Conservation (phyloP, 1,140 invertebrate genomes). For the Drosophila sproati region DNA sequence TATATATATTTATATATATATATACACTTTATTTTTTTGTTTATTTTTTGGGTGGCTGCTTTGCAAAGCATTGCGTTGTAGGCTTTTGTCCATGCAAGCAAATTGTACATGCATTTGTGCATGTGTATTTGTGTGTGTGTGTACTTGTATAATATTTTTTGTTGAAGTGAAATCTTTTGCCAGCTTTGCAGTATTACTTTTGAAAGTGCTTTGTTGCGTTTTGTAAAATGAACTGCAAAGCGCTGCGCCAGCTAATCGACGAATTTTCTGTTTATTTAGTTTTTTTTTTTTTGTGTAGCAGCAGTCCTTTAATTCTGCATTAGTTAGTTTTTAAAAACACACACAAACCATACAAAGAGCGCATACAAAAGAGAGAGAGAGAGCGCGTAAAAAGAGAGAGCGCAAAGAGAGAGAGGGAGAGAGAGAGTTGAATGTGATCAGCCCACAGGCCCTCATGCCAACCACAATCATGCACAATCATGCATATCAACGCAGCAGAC, state of each 20-base stretch:
- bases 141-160: background rate
- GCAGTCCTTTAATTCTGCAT: background rate
- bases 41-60: constrained; percentile 16
- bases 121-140: background rate
- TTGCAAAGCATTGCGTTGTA: constrained; percentile 44
- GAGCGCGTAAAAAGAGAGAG: background rate
- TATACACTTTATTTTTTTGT: constrained; percentile 11
- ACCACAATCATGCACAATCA: no score
- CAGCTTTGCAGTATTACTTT: constrained; percentile 30
- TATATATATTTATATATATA: background rate
- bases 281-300: background rate
- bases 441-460: no score
- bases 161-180: constrained; percentile 27
- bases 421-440: no score
- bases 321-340: background rate
- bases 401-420: no score
- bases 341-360: background rate
- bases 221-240: constrained; percentile 16
- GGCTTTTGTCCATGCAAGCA: constrained; percentile 47
- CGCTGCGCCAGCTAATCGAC: constrained; percentile 24
- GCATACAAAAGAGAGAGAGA: background rate
- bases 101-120: background rate
- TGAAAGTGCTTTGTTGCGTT: constrained; percentile 34
- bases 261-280: background rate
- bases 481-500: no score